Base-by-base conservation (phyloP, 1,140 invertebrate species). In the Pectinophora gossypiella region DNA sequence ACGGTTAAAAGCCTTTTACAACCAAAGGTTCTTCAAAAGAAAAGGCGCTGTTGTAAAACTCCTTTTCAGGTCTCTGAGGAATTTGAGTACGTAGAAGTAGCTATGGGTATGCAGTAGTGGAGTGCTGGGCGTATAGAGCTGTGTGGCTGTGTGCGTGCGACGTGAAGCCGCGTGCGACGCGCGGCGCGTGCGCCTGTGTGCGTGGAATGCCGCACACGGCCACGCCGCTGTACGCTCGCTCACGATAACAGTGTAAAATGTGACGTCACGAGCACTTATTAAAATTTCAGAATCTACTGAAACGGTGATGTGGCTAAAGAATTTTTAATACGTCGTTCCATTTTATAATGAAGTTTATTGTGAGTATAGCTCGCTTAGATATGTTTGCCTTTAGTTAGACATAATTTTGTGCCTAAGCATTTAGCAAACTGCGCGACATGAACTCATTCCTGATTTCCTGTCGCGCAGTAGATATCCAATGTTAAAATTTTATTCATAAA, bases 51-150 rank as follows among this genome's bases (percentile, higher is more conserved):
- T 81, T 84, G 76, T 82, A 73, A 86, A 81, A 76, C 76, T 81
- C 68, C 72, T 80, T 85, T 81, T 85, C 76, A 82, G 75, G 72
- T 81, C 83, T 82, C 80, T 38, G 40, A 72, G 76, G 83, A 79
- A 72, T 79, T 73, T 65, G 51, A 51, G 62, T 60, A 71, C 61
- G 64, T 64, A 73, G 58, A 69, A 52, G 69, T 73, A 79, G 64
- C 65, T 72, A 73, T 59, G 54, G 45, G 43, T 38, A 43, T 3
- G n/a, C 18, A 32, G 9, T 38, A 40, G 49, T 56, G 4, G 51
- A 58, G 64, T 49, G 62, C 48, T 64, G 74, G 73, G 78, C 79
- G 76, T 72, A 58, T 51, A 60, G 52, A 48, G 45, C 19, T 35
- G 53, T 27, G 56, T 38, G 58, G 6, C 5, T 51, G 76, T 71